Percentiles rank a stretch among this genome's conserved stretches.
Evolutionary conservation across 2,797 vertebrate species (phyloP).

Genomic region (Neosalanx taihuensis): DNA sequence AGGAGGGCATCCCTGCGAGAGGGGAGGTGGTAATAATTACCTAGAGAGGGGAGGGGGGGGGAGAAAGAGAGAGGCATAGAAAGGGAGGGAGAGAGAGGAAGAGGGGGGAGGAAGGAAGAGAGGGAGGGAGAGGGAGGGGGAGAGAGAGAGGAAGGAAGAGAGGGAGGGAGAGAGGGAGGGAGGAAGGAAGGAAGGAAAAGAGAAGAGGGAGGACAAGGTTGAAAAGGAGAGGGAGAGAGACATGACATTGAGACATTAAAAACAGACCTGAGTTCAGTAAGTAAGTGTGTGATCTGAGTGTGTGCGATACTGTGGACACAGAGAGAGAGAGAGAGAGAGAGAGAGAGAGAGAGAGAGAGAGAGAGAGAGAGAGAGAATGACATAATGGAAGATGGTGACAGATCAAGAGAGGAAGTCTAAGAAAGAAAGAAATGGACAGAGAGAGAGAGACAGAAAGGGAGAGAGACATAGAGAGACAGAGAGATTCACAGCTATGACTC

Average conservation of each 20-base stretch:
- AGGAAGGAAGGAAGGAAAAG: neutral
- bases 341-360: neutral
- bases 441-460: slow-evolving; percentile 21
- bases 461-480: neutral
- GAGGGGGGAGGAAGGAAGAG: neutral
- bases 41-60: slow-evolving; percentile 65
- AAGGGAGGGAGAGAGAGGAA: neutral
- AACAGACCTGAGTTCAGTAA: too few species aligned
- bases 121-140: neutral
- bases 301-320: neutral
- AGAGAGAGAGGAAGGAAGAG: neutral
- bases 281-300: too few species aligned
- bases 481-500: neutral
- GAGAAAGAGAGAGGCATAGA: neutral
- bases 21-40: slow-evolving; percentile 88
- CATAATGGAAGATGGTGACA: neutral
- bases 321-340: slow-evolving; percentile 31
- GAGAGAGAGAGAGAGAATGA: neutral
- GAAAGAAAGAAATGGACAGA: neutral
- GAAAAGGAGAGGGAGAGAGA: neutral
- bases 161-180: neutral
- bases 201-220: too few species aligned
- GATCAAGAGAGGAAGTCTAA: neutral
- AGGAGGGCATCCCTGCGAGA: slow-evolving; percentile 89
- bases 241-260: too few species aligned